A percentile compares a stretch with the other conserved stretches of the same genome.
Evolutionary conservation across 2,113 vertebrate species (phyloP).

Genomic region (Oreochromis tanganicae): DNA sequence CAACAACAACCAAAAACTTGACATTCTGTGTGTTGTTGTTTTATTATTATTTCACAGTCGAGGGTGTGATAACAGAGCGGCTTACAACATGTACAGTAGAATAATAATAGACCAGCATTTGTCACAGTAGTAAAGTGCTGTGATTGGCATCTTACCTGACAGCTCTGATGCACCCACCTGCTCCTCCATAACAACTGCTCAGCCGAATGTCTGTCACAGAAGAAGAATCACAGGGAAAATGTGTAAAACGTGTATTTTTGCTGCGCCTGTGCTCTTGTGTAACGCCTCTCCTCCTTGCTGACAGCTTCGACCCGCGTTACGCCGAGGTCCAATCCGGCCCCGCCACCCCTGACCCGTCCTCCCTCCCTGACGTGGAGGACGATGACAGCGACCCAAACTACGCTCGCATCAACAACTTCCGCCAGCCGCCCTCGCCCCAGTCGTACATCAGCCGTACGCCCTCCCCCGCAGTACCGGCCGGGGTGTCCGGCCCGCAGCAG

Average conservation of each 20-base stretch:
- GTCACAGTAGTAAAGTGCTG: neutral
- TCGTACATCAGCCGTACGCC: conserved; percentile 59
- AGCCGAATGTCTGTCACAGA: neutral
- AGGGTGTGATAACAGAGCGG: neutral
- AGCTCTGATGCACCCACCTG: neutral
- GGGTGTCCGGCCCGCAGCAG: conserved; percentile 40
- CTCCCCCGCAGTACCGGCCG: conserved; percentile 55
- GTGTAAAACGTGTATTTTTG: neutral
- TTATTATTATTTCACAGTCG: neutral
- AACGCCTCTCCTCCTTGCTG: neutral
- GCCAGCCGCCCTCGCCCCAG: conserved; percentile 69
- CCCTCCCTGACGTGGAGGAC: conserved; percentile 79
- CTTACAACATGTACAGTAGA: neutral
- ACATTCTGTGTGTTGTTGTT: neutral
- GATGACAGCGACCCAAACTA: conserved; percentile 92
- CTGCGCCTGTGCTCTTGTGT: neutral
- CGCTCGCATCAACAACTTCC: conserved; percentile 85
- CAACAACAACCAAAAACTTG: neutral
- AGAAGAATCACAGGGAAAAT: neutral
- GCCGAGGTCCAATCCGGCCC: conserved; percentile 73
- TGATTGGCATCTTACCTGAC: neutral
- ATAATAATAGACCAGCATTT: neutral
- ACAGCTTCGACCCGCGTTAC: conserved; percentile 78
- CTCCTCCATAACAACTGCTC: neutral
- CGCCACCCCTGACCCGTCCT: conserved; percentile 36